A percentile compares a stretch with the other conserved stretches of the same genome.
These are phyloP conservation scores for Opisthograptis luteolata DNA, from an alignment of 2,888 invertebrate species.

Conservation along the genomic window DNA sequence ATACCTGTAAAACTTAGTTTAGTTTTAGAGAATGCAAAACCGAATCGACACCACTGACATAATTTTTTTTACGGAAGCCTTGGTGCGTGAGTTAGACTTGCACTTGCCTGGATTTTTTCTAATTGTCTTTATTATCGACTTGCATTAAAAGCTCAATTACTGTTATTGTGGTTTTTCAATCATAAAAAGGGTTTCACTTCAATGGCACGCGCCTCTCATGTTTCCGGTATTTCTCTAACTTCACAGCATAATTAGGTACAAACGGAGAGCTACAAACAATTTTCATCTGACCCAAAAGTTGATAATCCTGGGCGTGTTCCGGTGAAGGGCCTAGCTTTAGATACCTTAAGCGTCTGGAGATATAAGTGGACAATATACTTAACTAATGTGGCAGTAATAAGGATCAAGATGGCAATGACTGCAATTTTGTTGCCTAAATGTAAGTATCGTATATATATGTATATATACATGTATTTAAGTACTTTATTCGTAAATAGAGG, in stretches of 20 bases:
- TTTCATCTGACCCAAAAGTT: conserved; percentile 30
- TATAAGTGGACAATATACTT: neutral
- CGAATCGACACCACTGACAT: no score
- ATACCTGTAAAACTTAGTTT: no score
- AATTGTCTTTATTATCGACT: no score
- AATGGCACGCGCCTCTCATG: conserved; percentile 14
- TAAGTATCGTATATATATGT: no score
- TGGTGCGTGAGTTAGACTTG: no score
- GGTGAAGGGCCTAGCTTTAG: conserved; percentile 15
- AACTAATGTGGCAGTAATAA: neutral
- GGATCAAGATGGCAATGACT: neutral
- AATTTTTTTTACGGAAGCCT: no score
- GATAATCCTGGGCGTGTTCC: conserved; percentile 28
- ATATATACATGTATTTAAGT: no score
- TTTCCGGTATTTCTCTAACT: conserved; percentile 29
- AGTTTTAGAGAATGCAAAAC: no score
- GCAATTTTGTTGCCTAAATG: no score
- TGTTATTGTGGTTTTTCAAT: neutral
- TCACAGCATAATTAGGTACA: conserved; percentile 14
- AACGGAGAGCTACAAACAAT: conserved; percentile 25
- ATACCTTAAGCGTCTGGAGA: neutral
- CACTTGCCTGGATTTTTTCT: no score
- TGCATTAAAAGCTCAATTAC: no score
- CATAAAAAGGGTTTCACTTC: conserved; percentile 14
- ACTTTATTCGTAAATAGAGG: no score